Evolutionary conservation across 1,140 invertebrate species (phyloP), one percentile per base, ranked within the genome.

Genomic region (Pseudomyrmex pallidus): DNA sequence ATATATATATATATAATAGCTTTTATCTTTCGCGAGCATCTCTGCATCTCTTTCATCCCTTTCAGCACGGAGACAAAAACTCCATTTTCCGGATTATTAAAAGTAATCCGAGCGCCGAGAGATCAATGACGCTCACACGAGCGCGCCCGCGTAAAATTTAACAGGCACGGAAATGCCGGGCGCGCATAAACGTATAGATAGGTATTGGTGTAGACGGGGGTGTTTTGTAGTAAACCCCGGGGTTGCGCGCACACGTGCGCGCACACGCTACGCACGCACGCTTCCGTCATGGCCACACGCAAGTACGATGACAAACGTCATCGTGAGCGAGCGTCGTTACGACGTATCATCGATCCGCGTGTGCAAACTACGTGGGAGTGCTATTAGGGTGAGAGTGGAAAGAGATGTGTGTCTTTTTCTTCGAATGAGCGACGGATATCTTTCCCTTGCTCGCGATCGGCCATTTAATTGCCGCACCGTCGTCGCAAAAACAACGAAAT

Each of bases 291-390:
- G 82, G 86, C 67, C 54, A 70, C 86, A 87, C 85, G 86, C 85
- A 73, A 85, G 61, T 72, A 88, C 76, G 72, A 87, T 85, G 86
- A 87, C 77, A 87, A 87, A 87, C 86, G 83, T 88, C 85, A 87
- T 78, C 87, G 64, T 48, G 57, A 73, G 62, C 48, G 78, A 72
- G 80, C 54, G 74, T 78, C 57, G 76, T 85, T 86, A 85, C 82
- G 85, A 85, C 66, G 35, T 35, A 87, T 87, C 76, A 87, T 87
- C 73, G 86, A 87, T 87, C 85, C 86, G 56, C 22, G 17, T 9
- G 52, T 52, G 68, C 59, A 82, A 64, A 84, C 35, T 35, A 85
- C 63, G 52, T 68, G 2, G 20, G 54, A 12, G n/a, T 13, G 0
- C 5, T 35, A 35, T 35, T 35, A 35, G 0, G 35, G 35, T 35